These are phyloP conservation scores for Amphilophus citrinellus DNA, from an alignment of 2,113 vertebrate genomes.

Conservation along the genomic window DNA sequence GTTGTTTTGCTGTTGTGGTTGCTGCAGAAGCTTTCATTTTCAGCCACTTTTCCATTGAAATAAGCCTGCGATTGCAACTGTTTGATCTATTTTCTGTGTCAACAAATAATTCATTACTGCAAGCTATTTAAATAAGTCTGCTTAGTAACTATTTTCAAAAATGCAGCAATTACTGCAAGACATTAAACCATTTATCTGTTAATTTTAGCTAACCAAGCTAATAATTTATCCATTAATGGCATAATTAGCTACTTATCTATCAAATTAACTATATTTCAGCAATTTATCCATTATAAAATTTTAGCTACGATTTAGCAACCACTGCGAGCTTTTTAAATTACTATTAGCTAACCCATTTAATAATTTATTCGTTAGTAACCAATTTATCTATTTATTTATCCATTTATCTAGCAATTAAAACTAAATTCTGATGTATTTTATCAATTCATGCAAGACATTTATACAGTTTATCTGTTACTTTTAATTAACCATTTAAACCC, in stretches of 20 bases:
- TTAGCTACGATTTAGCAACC: neutral
- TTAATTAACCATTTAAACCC: too few relatives aligned
- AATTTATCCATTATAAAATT: neutral
- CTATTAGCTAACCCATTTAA: neutral
- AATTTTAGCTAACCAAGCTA: neutral
- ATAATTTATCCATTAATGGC: neutral
- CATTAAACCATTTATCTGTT: neutral
- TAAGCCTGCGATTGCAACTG: neutral
- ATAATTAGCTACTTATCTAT: neutral
- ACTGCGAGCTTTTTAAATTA: neutral
- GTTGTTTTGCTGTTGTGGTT: too few relatives aligned
- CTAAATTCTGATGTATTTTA: neutral
- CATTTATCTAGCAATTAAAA: neutral
- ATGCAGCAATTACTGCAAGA: neutral
- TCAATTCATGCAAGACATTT: neutral
- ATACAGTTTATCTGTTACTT: neutral
- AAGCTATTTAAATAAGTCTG: neutral
- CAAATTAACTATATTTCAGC: neutral
- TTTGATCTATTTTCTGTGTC: neutral
- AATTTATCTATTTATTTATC: neutral
- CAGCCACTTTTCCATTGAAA: neutral
- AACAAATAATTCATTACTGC: too few relatives aligned
- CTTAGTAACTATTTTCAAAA: neutral
- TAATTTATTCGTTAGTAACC: neutral
- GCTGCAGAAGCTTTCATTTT: neutral